phyloP scores from a whole-genome alignment of 2,797 vertebrate species.

The Poliocrania exsul region DNA sequence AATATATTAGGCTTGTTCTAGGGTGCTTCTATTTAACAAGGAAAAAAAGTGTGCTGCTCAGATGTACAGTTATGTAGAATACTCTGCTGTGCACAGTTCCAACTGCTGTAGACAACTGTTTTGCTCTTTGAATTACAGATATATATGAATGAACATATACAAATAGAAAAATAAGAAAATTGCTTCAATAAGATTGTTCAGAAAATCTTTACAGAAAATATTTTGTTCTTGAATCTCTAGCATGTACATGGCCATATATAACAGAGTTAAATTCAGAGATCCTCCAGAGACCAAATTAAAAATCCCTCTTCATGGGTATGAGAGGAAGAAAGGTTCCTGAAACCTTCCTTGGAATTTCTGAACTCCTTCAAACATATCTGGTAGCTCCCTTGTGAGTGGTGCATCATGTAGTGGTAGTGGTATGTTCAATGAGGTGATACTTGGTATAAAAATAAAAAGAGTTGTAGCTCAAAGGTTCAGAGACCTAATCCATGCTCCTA shows the following conservation, averaged over 20 bases:
- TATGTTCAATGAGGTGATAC: not conserved
- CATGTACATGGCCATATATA: not conserved
- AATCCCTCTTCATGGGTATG: not conserved
- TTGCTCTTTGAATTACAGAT: constrained; percentile 65
- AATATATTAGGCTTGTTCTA: constrained; percentile 19
- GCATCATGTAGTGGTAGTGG: not conserved
- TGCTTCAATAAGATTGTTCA: constrained; percentile 70
- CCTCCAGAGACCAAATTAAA: not conserved
- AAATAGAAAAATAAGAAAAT: constrained; percentile 54
- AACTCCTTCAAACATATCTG: not conserved
- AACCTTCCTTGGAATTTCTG: not conserved
- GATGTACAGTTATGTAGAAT: constrained; percentile 54
- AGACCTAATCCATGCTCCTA: not conserved
- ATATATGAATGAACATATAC: constrained; percentile 27
- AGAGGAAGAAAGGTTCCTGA: not conserved
- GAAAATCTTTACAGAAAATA: constrained; percentile 11
- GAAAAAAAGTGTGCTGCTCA: constrained; percentile 43
- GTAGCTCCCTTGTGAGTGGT: not conserved
- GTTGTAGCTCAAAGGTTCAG: not conserved
- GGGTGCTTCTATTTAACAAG: constrained; percentile 61
- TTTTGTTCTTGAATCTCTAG: not conserved
- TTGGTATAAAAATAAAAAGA: not conserved
- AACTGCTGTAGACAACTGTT: constrained; percentile 76
- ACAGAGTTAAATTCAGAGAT: not conserved
- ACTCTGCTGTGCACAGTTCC: constrained; percentile 66